Base-by-base conservation (phyloP, 1,140 invertebrate genomes). In the Tachypleus tridentatus region DNA sequence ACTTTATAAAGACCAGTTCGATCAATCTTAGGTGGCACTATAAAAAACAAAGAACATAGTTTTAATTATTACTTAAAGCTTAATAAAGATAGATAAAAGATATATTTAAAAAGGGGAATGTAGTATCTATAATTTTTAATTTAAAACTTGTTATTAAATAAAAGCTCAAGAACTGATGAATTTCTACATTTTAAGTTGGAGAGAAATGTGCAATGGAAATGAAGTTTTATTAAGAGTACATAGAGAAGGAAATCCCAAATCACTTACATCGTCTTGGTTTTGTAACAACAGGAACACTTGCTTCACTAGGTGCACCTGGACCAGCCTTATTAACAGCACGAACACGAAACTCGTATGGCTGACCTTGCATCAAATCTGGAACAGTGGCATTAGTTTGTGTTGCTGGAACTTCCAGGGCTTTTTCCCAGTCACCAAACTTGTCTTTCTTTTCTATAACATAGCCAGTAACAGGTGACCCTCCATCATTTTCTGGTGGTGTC, bases 371-470 rank as follows among this genome's bases (percentile, higher is more conserved):
- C 5, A 99, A 80, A 77, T 93, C 86, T 1, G 87, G 87, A 48
- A 98, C 91, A 56, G 86, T 90, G 48, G 88, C 89, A 60, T 83
- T 86, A n/a, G 87, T 89, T 72, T 86, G 79, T 69, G 85, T 83
- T 5, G 87, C 87, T 4, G 92, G 90, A 4, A 88, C 85, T 76
- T 91, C 88, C 2, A 88, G 72, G 0, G 89, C 91, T 76, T 91
- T 93, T 74, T 95, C 92, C 93, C 93, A 97, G 72, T 91, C 86
- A 29, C 91, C 91, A 73, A 88, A 92, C 75, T 93, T 93, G 75
- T 94, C 91, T 75, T 93, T 93, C 82, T 93, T 93, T 79, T 96
- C 92, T 58, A 96, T 79, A 58, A 94, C 79, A 74, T 94, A 95
- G 10, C 86, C 86, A 48, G 87, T 87, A 62, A 96, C 85, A 52